Conservation (phyloP, 2,888 invertebrate species). For the Tipula vernalis region DNA sequence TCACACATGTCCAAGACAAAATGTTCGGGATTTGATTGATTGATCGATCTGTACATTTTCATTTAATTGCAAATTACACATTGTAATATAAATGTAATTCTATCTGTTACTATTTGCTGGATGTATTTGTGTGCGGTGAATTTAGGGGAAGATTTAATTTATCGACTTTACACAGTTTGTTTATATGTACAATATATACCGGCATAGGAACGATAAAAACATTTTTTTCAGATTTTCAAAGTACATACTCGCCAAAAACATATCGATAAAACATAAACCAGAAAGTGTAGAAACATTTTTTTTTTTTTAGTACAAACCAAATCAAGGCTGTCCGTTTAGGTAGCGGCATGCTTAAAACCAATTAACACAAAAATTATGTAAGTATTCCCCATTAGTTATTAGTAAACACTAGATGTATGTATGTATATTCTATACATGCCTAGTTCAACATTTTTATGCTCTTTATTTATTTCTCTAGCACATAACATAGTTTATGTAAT, state of each 20-base stretch:
- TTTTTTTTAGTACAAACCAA: not conserved
- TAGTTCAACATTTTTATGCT: not conserved
- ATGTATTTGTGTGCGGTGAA: not conserved
- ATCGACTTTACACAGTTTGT: not conserved
- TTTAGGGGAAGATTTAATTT: not conserved
- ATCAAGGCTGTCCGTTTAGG: not conserved
- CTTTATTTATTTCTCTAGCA: not conserved
- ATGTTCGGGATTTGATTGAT: not conserved
- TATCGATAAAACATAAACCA: not conserved
- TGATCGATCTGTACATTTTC: not conserved
- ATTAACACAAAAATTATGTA: not conserved
- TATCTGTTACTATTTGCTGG: not conserved
- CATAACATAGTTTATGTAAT: not conserved
- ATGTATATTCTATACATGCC: not conserved
- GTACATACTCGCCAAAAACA: not conserved
- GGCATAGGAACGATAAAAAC: not conserved
- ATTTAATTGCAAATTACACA: not conserved
- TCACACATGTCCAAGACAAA: not conserved
- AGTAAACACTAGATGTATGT: too few species aligned
- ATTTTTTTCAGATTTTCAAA: not conserved
- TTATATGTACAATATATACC: not conserved
- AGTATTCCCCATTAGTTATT: not conserved
- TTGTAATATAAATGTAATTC: not conserved
- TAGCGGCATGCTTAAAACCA: not conserved
- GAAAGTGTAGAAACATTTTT: not conserved